phyloP scores from a whole-genome alignment of 2,113 vertebrate species.

The Coryphaenoides rupestris region DNA sequence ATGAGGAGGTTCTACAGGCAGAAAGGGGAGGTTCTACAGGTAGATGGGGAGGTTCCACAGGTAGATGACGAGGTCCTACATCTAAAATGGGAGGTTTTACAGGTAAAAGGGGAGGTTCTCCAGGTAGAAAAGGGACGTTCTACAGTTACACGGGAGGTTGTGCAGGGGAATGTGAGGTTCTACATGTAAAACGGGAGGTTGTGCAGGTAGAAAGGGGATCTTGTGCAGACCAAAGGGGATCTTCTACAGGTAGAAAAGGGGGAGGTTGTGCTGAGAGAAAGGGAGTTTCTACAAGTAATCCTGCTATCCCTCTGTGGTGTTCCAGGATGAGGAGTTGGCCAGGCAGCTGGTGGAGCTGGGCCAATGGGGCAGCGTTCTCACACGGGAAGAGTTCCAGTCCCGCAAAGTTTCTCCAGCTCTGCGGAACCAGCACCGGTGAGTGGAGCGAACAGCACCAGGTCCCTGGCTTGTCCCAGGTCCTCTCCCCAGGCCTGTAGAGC shows the following conservation, averaged over 20 bases:
- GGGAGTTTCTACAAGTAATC: background rate
- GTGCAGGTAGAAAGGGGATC: too few relatives aligned
- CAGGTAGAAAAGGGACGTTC: too few relatives aligned
- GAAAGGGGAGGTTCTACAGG: too few relatives aligned
- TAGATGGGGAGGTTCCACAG: too few relatives aligned
- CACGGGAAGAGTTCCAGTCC: slow-evolving; percentile 77
- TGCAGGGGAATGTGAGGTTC: background rate
- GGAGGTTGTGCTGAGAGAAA: background rate
- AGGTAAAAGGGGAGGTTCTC: too few relatives aligned
- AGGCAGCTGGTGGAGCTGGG: slow-evolving; percentile 81
- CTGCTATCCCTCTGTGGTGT: slow-evolving; percentile 28
- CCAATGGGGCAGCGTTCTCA: slow-evolving; percentile 74
- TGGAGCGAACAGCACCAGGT: slow-evolving; percentile 3
- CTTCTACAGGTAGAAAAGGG: too few relatives aligned
- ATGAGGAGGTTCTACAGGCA: too few relatives aligned
- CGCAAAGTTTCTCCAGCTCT: slow-evolving; percentile 58
- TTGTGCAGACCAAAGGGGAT: too few relatives aligned
- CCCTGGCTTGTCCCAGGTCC: background rate
- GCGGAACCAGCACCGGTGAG: slow-evolving; percentile 74
- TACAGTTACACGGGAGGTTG: too few relatives aligned
- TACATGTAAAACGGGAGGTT: background rate
- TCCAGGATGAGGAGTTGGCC: slow-evolving; percentile 74
- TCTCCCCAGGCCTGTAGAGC: background rate
- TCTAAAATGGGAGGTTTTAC: too few relatives aligned
- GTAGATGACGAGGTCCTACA: too few relatives aligned